These are phyloP conservation scores for Trissolcus basalis DNA, from an alignment of 1,140 invertebrate genomes.

Conservation along the genomic window DNA sequence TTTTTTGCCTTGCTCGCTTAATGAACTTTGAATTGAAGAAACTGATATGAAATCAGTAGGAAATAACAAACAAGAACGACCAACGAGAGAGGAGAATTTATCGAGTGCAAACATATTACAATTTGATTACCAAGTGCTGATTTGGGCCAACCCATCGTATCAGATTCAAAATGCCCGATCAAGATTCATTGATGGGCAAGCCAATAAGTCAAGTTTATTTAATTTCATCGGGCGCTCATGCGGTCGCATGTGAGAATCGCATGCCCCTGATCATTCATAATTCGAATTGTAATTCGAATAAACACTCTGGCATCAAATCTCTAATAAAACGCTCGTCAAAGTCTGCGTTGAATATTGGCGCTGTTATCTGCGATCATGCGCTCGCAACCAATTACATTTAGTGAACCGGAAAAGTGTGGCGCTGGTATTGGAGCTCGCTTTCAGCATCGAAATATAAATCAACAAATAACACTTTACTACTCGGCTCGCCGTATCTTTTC, in stretches of 20 bases:
- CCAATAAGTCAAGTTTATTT: no score
- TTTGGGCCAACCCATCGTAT: slow-evolving; percentile 31
- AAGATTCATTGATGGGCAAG: no score
- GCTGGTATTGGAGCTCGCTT: slow-evolving; percentile 52
- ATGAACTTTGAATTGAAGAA: slow-evolving; percentile 12
- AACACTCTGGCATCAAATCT: no score
- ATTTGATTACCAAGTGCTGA: slow-evolving; percentile 33
- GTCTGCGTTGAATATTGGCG: slow-evolving; percentile 55
- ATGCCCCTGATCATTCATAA: neutral
- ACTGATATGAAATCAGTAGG: slow-evolving; percentile 17
- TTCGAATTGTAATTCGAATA: neutral
- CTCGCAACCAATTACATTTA: slow-evolving; percentile 74
- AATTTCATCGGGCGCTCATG: no score
- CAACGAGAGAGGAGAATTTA: slow-evolving; percentile 10
- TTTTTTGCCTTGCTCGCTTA: neutral
- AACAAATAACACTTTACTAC: slow-evolving; percentile 66
- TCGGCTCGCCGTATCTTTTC: slow-evolving; percentile 43
- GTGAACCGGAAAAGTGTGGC: slow-evolving; percentile 72
- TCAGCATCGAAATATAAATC: slow-evolving; percentile 73
- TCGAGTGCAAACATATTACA: slow-evolving; percentile 28
- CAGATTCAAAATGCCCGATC: slow-evolving; percentile 21
- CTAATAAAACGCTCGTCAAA: slow-evolving; percentile 29
- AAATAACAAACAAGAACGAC: slow-evolving; percentile 1
- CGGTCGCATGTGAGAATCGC: no score
- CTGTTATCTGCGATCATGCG: slow-evolving; percentile 66